Conservation (phyloP, 2,113 vertebrate genomes). For the Centropus bengalensis region DNA sequence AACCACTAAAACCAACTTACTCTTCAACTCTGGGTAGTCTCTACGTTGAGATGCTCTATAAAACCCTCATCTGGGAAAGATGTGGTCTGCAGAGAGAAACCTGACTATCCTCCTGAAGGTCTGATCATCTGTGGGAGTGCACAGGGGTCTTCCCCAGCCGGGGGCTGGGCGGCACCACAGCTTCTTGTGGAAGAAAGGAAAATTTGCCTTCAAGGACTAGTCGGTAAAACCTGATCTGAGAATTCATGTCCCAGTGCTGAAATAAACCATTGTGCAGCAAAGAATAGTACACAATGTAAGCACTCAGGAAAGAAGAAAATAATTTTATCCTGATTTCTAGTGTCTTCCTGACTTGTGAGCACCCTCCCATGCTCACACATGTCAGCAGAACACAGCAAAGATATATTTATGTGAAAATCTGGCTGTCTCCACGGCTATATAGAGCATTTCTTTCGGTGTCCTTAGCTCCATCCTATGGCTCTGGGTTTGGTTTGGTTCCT, state of each 20-base stretch:
- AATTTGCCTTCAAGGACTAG: slow-evolving; percentile 38
- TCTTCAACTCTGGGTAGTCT: not conserved
- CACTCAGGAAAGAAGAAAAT: slow-evolving; percentile 69
- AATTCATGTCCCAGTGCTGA: slow-evolving; percentile 56
- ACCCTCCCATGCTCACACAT: slow-evolving; percentile 49
- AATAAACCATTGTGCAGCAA: slow-evolving; percentile 65
- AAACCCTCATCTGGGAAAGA: not conserved
- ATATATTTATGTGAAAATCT: slow-evolving; percentile 65
- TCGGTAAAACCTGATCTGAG: slow-evolving; percentile 36
- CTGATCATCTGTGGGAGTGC: not conserved
- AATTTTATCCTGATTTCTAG: slow-evolving; percentile 67
- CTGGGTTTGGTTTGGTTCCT: not conserved
- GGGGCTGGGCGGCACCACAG: not conserved
- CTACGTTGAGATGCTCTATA: not conserved
- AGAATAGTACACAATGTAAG: slow-evolving; percentile 68
- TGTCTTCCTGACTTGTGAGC: slow-evolving; percentile 56
- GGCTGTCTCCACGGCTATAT: slow-evolving; percentile 46
- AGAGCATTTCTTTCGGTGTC: not conserved
- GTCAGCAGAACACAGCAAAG: slow-evolving; percentile 45
- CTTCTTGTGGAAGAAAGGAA: not conserved
- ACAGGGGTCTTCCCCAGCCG: not conserved
- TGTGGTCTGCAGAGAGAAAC: not conserved
- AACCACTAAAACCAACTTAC: not conserved
- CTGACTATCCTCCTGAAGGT: not conserved
- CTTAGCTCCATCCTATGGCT: not conserved